These are phyloP conservation scores for Aspidiotus destructor DNA, from an alignment of 2,888 invertebrate species.

Conservation along the genomic window DNA sequence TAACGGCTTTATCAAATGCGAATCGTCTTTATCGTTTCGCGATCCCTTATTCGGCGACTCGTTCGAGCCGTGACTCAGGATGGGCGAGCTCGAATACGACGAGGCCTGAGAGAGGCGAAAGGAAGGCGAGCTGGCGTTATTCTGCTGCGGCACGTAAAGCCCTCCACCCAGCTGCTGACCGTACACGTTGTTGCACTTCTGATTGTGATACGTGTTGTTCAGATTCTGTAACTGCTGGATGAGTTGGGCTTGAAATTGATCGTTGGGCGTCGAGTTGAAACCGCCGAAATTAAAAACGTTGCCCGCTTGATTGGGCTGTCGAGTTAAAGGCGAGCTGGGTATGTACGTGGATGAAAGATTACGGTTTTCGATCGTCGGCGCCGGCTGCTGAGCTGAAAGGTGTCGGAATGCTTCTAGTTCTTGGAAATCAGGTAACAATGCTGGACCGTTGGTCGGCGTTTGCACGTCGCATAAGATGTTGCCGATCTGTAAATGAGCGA, in stretches of 20 bases:
- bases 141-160: slow-evolving; percentile 41
- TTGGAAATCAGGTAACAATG: slow-evolving; percentile 34
- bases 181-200: slow-evolving; percentile 29
- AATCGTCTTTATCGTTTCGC: slow-evolving; percentile 38
- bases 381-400: slow-evolving; percentile 23
- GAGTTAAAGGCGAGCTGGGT: slow-evolving; percentile 27
- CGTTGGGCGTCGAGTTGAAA: slow-evolving; percentile 38
- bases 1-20: slow-evolving; percentile 58
- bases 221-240: slow-evolving; percentile 48
- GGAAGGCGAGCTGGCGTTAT: slow-evolving; percentile 40
- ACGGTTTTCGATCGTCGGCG: slow-evolving; percentile 27
- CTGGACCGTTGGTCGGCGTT: slow-evolving; percentile 35
- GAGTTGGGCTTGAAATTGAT: slow-evolving; percentile 46
- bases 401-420: slow-evolving; percentile 33
- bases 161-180: slow-evolving; percentile 40
- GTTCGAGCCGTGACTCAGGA: slow-evolving; percentile 35
- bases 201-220: slow-evolving; percentile 38
- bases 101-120: slow-evolving; percentile 51
- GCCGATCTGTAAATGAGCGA: slow-evolving; percentile 13
- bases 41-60: slow-evolving; percentile 40
- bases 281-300: slow-evolving; percentile 37
- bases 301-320: slow-evolving; percentile 12
- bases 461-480: slow-evolving; percentile 34
- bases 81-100: slow-evolving; percentile 42
- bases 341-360: slow-evolving; percentile 14